Percentiles rank a stretch among this genome's conserved stretches.
phyloP scores from a whole-genome alignment of 2,113 vertebrate genomes.

The Oncorhynchus tshawytscha region DNA sequence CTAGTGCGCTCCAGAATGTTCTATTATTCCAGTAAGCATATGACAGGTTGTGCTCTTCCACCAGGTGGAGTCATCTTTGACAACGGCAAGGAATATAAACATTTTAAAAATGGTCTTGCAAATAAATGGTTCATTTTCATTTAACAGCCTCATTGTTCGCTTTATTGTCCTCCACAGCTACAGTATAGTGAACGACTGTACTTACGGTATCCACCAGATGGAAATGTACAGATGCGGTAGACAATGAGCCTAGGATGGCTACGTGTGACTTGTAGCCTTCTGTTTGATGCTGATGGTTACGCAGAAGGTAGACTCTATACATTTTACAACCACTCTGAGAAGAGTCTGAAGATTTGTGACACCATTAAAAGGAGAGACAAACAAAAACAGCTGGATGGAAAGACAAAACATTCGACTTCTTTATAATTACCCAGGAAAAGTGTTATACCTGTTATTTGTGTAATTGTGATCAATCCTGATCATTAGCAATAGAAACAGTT shows the following conservation, averaged over 20 bases:
- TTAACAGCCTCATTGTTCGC: constrained; percentile 49
- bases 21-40: constrained; percentile 14
- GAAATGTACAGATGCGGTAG: constrained; percentile 28
- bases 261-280: too few species aligned
- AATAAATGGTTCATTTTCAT: constrained; percentile 47
- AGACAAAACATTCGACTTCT: too few species aligned
- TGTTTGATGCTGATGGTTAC: too few species aligned
- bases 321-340: too few species aligned
- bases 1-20: background rate
- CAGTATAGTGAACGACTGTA: constrained; percentile 22
- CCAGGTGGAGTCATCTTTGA: too few species aligned
- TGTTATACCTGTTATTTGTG: background rate
- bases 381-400: too few species aligned
- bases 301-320: too few species aligned
- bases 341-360: too few species aligned
- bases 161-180: constrained; percentile 47
- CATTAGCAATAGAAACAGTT: background rate
- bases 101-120: constrained; percentile 60
- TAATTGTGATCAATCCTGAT: constrained; percentile 3
- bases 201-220: constrained; percentile 37
- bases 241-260: constrained; percentile 13
- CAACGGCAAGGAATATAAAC: constrained; percentile 6
- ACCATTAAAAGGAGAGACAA: too few species aligned
- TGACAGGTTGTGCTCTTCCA: constrained; percentile 19
- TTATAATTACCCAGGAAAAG: background rate